phyloP scores from a whole-genome alignment of 2,113 vertebrate genomes.

The Sakesphorus luctuosus region DNA sequence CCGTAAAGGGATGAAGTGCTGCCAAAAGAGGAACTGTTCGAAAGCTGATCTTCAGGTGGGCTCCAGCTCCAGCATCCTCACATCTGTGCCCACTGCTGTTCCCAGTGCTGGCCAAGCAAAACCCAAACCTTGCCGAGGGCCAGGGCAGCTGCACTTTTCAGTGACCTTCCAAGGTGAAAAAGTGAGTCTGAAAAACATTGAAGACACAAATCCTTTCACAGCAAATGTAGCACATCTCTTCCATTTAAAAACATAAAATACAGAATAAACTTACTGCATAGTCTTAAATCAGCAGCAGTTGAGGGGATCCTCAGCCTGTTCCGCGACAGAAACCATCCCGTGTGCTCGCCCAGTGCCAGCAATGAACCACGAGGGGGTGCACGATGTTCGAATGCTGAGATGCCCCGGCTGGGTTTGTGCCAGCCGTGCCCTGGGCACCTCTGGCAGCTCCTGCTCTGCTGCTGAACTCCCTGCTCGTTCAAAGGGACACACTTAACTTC shows the following conservation, averaged over 20 bases:
- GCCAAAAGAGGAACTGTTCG: conserved; percentile 34
- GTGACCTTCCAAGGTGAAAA: neutral
- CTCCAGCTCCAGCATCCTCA: conserved; percentile 78
- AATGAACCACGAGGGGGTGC: conserved; percentile 18
- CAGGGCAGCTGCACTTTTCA: neutral
- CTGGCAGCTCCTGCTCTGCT: neutral
- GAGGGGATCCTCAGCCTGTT: neutral
- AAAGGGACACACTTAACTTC: neutral
- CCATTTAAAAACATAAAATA: neutral
- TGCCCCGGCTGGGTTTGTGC: neutral
- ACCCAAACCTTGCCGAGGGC: conserved; percentile 77
- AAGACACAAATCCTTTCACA: neutral
- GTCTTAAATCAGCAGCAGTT: neutral
- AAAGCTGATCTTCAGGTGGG: conserved; percentile 66
- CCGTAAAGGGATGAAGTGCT: conserved; percentile 79
- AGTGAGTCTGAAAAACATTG: conserved; percentile 33
- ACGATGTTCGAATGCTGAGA: rapidly evolving
- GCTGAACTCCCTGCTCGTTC: neutral
- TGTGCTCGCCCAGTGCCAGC: neutral
- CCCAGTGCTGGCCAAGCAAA: neutral
- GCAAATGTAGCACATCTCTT: neutral
- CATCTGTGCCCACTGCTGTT: neutral
- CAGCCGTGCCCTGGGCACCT: rapidly evolving
- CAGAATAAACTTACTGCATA: too few relatives aligned
- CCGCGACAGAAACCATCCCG: neutral